Base-by-base conservation (phyloP, 2,888 invertebrate genomes). In the Leptopilina syphax region DNA sequence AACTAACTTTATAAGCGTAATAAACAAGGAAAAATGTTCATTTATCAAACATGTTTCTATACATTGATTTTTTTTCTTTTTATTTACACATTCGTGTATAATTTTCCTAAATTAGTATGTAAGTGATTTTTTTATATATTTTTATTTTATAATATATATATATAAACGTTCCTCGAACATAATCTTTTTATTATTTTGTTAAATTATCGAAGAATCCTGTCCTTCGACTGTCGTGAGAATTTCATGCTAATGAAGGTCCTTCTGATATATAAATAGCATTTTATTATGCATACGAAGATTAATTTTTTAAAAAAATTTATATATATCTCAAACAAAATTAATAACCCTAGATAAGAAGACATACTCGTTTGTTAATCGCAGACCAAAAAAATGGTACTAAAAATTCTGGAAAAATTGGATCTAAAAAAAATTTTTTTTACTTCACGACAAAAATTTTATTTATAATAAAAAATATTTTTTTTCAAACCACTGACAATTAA, bases 341-440 rank as follows among this genome's bases (percentile, higher is more conserved):
- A 50, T 50, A 50, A 10, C 50, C 50, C 50, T 10, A 44, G 8
- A 44, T 44, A 44, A 44, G 6, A 44, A 44, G 34, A 34, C 34
- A 34, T 34, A 2, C 34, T 34, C 34, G 34, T 34, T 1, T 34
- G 34, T 34, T 34, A 34, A 34, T 34, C 34, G 34, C 34, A 4
- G 34, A 34, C 34, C 34, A 44, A 44, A 44, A 63, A 89, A 83
- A 65, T 90, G 90, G 73, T 89, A 90, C 5, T 44, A 44, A 44
- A 44, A 44, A 44, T 1, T 44, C 84, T 44, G 89, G 89, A 77
- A 82, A 87, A 47, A n/a, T 80, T 0, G 86, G 86, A 76, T 85
- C 88, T 63, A 86, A 85, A n/a, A 84, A 84, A 50, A 73, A 89
- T 5, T 85, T 88, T 10, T 67, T 83, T 13, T 90, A 89, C 89